Conservation (phyloP, 92 coral and sea anemone genomes). For the Umimayanthus chanpuru region DNA sequence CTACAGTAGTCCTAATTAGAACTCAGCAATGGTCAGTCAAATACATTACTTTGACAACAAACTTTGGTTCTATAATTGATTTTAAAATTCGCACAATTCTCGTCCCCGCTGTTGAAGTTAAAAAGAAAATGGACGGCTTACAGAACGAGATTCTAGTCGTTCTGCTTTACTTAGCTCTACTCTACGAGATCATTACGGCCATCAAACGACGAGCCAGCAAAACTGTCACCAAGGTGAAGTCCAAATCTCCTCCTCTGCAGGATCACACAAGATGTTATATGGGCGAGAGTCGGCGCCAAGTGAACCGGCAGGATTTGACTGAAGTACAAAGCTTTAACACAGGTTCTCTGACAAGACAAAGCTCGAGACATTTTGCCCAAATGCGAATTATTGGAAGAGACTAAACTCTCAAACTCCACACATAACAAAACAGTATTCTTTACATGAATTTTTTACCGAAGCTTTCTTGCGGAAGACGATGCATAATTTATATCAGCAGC, state of each 20-base stretch:
- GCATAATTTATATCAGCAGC: neutral
- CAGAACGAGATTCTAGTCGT: conserved; percentile 43
- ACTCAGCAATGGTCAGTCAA: too few species aligned
- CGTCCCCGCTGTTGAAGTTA: neutral
- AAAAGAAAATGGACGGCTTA: conserved; percentile 36
- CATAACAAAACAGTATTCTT: neutral
- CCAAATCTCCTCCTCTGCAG: neutral
- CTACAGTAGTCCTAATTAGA: neutral
- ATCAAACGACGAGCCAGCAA: conserved; percentile 38
- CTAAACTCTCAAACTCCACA: neutral
- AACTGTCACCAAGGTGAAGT: conserved; percentile 9
- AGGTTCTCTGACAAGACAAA: neutral
- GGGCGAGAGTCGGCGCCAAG: neutral
- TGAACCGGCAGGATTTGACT: neutral
- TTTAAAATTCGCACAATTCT: neutral
- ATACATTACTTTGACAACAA: too few species aligned
- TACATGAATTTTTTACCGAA: neutral
- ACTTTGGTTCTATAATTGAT: too few species aligned
- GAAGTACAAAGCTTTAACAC: neutral
- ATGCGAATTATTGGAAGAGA: conserved; percentile 39
- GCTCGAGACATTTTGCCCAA: conserved; percentile 38
- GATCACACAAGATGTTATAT: neutral
- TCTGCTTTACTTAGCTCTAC: conserved; percentile 27
- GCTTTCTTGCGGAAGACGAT: neutral
- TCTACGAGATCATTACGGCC: conserved; percentile 31